Evolutionary conservation across 2,888 invertebrate species (phyloP), one percentile per base, ranked within the genome.

Genomic region (Lacanobia oleracea): DNA sequence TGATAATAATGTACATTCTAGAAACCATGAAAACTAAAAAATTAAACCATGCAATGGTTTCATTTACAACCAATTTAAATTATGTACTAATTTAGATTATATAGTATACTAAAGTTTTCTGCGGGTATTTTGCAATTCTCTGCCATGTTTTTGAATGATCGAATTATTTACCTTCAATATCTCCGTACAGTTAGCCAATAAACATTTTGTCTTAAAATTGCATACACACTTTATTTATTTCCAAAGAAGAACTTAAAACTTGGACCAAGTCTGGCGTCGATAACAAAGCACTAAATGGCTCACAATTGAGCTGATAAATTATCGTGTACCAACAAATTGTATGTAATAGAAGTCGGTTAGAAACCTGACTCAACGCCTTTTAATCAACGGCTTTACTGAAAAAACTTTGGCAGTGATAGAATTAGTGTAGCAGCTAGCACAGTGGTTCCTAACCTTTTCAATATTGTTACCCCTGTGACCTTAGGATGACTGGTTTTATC

Each of bases 221-320:
- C 48, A 57, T 43, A 27, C 48, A 43, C 37, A 57, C 50, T 72
- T 71, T 33, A 72, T 50, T 57, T 48, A 75, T 72, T 56, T 50
- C 27, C 12, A 23, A 72, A 43, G 65, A 45, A 57, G 43, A 67
- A 67, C 77, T 57, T 66, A 27, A 23, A 45, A 68, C 53, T 60
- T 21, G 48, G 14, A 48, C 45, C 53, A 61, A 50, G 45, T 12
- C 54, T 50, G 27, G 27, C 27, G 33, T 54, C 18, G 33, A 77
- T 43, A 77, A 54, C 68, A 77, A 61, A 69, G n/a, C 50, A 56
- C 33, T 50, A 10, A 50, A 77, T 74, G 77, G 56, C 60, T 77
- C 77, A 61, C 43, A 18, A 77, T 54, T 50, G 48, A 53, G 48
- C 56, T n/a, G 51, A 65, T 80, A 48, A 18, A 56, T 53, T 27